Evolutionary conservation across 2,888 invertebrate genomes (phyloP).

Genomic region (Acheta domesticus): DNA sequence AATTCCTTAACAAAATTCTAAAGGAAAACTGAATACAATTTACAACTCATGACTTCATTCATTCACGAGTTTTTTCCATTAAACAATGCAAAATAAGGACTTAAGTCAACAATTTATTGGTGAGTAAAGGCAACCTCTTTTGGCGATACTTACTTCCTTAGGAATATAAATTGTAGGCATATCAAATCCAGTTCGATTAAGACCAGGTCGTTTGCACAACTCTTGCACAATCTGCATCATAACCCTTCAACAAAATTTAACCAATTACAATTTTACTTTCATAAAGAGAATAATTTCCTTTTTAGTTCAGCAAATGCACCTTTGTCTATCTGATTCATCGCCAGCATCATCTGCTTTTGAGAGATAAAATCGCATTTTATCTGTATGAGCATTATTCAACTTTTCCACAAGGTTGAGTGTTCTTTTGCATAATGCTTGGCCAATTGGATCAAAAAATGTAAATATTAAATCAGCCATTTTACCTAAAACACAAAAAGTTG

Average conservation of each 20-base stretch:
- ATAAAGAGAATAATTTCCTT: background rate
- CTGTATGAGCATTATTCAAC: constrained; percentile 52
- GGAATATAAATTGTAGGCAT: constrained; percentile 58
- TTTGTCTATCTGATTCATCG: constrained; percentile 55
- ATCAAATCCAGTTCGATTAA: constrained; percentile 55
- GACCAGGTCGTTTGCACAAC: constrained; percentile 55
- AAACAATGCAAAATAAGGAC: no score
- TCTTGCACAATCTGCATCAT: constrained; percentile 61
- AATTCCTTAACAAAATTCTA: no score
- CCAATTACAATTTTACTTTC: constrained; percentile 19
- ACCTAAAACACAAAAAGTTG: constrained; percentile 39
- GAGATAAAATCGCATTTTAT: constrained; percentile 54
- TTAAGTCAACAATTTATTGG: no score
- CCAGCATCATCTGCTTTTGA: constrained; percentile 59
- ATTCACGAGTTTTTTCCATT: no score
- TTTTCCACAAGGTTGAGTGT: constrained; percentile 55
- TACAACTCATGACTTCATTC: background rate
- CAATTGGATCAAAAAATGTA: constrained; percentile 60
- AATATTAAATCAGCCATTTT: constrained; percentile 54
- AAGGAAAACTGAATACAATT: no score
- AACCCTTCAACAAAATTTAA: constrained; percentile 44
- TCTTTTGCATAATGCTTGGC: constrained; percentile 56
- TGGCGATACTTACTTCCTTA: constrained; percentile 30
- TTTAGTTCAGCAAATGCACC: constrained; percentile 42
- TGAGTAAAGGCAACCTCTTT: no score